Evolutionary conservation across 2,888 invertebrate species (phyloP).

Genomic region (Craniophora ligustri): DNA sequence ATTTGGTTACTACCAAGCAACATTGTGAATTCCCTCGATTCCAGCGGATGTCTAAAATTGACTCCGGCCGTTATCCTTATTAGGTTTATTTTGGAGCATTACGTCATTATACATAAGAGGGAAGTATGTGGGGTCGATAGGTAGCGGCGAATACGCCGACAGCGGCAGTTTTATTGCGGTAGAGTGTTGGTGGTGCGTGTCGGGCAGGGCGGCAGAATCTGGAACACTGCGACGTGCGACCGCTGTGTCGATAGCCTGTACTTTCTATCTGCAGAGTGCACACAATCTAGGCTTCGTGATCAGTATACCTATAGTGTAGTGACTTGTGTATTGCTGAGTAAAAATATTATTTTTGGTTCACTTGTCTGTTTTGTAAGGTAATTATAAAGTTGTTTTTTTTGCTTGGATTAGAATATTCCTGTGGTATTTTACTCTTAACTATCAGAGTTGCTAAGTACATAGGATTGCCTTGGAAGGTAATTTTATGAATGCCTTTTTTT

Average conservation of each 20-base stretch:
- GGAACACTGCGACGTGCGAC: constrained; percentile 55
- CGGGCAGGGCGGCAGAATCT: constrained; percentile 57
- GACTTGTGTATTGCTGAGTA: constrained; percentile 51
- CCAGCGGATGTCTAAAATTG: constrained; percentile 67
- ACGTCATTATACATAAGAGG: constrained; percentile 80
- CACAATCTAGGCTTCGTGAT: constrained; percentile 46
- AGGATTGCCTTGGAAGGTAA: not conserved
- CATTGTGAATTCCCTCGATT: constrained; percentile 29
- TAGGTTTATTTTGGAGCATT: constrained; percentile 87
- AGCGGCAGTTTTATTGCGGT: constrained; percentile 60
- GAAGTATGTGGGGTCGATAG: constrained; percentile 63
- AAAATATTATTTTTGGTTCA: constrained; percentile 26
- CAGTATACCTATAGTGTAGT: constrained; percentile 52
- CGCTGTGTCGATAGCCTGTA: constrained; percentile 35
- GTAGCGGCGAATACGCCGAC: constrained; percentile 57
- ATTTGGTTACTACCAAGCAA: constrained; percentile 7
- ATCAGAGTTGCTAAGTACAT: too few relatives aligned
- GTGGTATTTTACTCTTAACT: not conserved
- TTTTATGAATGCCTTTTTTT: too few relatives aligned
- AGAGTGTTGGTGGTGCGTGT: constrained; percentile 45
- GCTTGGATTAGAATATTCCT: not conserved
- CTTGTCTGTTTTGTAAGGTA: constrained; percentile 15
- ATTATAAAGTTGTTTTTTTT: constrained; percentile 6
- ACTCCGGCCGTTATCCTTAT: constrained; percentile 73
- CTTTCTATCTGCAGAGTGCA: constrained; percentile 56